Conservation (phyloP, 2,113 vertebrate genomes). For the Hippoglossus stenolepis region DNA sequence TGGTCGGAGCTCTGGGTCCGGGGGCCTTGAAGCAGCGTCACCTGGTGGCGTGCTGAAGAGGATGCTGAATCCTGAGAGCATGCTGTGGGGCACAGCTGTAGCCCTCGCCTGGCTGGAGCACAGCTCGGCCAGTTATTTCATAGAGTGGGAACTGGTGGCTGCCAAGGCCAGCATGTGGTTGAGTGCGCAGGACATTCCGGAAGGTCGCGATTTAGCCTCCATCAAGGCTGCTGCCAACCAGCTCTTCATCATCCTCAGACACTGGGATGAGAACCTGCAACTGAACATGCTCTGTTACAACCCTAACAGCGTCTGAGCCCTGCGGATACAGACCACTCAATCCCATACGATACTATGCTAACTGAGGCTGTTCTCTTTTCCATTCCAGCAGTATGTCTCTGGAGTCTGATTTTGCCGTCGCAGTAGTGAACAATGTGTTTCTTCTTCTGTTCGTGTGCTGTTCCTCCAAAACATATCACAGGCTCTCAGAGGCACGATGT, state of each 20-base stretch:
- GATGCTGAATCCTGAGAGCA: slow-evolving; percentile 81
- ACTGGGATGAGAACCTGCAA: slow-evolving; percentile 97
- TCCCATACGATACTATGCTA: slow-evolving; percentile 69
- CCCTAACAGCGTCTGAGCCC: slow-evolving; percentile 86
- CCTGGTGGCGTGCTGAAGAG: slow-evolving; percentile 52
- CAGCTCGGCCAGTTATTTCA: slow-evolving; percentile 91
- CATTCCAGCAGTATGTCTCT: slow-evolving; percentile 44
- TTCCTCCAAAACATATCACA: slow-evolving; percentile 73
- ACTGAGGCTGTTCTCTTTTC: slow-evolving; percentile 48
- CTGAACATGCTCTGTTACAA: slow-evolving; percentile 97
- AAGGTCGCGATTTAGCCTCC: slow-evolving; percentile 81
- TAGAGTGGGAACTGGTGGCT: slow-evolving; percentile 95
- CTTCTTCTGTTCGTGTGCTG: slow-evolving; percentile 49
- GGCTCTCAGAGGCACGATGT: slow-evolving; percentile 52
- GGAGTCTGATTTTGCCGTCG: slow-evolving; percentile 56
- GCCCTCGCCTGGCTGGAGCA: slow-evolving; percentile 97
- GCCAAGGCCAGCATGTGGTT: slow-evolving; percentile 95
- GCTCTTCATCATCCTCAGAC: slow-evolving; percentile 95
- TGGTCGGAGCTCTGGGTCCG: slow-evolving; percentile 34
- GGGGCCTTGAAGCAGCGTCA: not conserved
- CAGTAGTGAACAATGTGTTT: slow-evolving; percentile 66
- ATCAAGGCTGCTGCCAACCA: slow-evolving; percentile 92
- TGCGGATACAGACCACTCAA: slow-evolving; percentile 7
- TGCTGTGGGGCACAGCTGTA: slow-evolving; percentile 94
- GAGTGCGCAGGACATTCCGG: slow-evolving; percentile 85